Percentiles rank a stretch among this genome's conserved stretches.
These are phyloP conservation scores for Ophion costatus DNA, from an alignment of 2,888 invertebrate species.

Conservation along the genomic window DNA sequence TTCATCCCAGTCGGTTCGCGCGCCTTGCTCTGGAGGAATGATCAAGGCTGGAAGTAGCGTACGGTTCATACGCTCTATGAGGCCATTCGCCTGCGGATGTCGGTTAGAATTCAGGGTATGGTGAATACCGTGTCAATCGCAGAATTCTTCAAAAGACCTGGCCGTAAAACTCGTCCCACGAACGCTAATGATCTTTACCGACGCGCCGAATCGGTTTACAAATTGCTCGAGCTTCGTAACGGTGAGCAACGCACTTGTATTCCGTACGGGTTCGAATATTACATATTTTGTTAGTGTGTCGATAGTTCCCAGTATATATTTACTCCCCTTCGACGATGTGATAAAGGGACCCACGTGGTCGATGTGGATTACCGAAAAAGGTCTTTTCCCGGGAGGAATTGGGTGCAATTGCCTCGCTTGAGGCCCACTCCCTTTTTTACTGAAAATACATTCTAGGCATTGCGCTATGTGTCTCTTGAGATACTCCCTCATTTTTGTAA, in stretches of 20 bases:
- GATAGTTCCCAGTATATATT: conserved; percentile 64
- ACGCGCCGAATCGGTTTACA: conserved; percentile 64
- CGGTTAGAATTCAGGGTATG: conserved; percentile 62
- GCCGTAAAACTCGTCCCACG: conserved; percentile 66
- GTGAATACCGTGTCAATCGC: conserved; percentile 54
- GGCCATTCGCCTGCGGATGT: conserved; percentile 66
- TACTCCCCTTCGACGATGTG: conserved; percentile 44
- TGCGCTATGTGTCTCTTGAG: conserved; percentile 41
- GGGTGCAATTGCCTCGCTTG: conserved; percentile 65
- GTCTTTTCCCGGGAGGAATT: conserved; percentile 64
- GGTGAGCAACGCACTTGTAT: conserved; percentile 30
- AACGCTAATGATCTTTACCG: conserved; percentile 68
- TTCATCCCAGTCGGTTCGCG: conserved; percentile 26
- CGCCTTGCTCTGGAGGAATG: conserved; percentile 43
- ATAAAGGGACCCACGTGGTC: conserved; percentile 67
- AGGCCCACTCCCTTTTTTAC: conserved; percentile 52
- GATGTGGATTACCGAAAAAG: conserved; percentile 63
- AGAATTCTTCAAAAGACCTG: conserved; percentile 50
- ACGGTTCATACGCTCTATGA: conserved; percentile 62
- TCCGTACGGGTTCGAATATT: conserved; percentile 48
- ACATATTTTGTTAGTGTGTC: conserved; percentile 66
- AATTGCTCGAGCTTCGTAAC: conserved; percentile 61
- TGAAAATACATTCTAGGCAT: conserved; percentile 66
- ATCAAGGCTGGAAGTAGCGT: conserved; percentile 55
- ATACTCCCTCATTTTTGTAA: conserved; percentile 39